A percentile compares a stretch with the other conserved stretches of the same genome.
phyloP scores from a whole-genome alignment of 92 coral and sea anemone genomes.

The Scolanthus callimorphus region DNA sequence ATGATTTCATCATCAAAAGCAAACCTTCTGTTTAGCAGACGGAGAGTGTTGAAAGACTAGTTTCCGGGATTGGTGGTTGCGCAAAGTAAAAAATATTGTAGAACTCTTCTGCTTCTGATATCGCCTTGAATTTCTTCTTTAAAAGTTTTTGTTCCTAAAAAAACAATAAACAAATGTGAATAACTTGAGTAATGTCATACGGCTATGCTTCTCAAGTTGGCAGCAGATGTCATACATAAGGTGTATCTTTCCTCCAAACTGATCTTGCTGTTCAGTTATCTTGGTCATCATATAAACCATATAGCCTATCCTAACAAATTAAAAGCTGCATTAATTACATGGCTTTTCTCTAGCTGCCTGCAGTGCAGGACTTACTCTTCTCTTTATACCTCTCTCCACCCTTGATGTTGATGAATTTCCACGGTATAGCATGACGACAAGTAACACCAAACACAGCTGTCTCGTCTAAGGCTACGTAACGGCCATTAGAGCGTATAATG shows the following conservation, averaged over 20 bases:
- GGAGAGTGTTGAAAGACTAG: no score
- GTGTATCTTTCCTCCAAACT: conserved; percentile 17
- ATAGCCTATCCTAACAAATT: conserved; percentile 32
- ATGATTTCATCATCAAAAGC: no score
- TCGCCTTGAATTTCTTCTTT: no score
- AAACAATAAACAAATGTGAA: no score
- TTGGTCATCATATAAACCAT: conserved; percentile 35
- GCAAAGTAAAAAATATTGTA: no score
- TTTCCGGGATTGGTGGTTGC: no score
- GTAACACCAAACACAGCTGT: conserved; percentile 59
- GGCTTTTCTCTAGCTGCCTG: not conserved
- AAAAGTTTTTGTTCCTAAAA: no score
- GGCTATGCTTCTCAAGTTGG: conserved; percentile 40
- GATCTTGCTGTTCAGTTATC: conserved; percentile 6
- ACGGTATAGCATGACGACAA: conserved; percentile 55
- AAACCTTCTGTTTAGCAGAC: no score
- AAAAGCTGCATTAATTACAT: conserved; percentile 1
- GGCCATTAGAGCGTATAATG: conserved; percentile 44
- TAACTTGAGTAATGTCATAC: no score
- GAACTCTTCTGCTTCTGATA: no score
- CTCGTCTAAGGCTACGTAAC: conserved; percentile 56
- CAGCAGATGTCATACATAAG: conserved; percentile 56
- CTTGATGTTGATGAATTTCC: conserved; percentile 47
- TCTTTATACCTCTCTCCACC: conserved; percentile 53
- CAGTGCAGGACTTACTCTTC: not conserved